Conservation (phyloP, 2,888 invertebrate species). For the Chrysolina haemoptera region DNA sequence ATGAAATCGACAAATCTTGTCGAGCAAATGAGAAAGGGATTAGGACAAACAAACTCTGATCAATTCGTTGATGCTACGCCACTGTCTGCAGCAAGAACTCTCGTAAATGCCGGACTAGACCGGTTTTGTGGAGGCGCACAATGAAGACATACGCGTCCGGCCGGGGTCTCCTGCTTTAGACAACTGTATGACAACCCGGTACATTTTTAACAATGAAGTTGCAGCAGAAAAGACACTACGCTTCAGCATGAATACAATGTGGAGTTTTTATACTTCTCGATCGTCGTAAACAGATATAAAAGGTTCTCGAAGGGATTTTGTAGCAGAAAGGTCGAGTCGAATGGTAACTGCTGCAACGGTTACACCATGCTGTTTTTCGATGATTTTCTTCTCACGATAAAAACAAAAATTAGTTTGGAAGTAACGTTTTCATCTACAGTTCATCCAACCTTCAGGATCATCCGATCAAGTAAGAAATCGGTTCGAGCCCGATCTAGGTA, state of each 20-base stretch:
- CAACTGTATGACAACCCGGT: conserved; percentile 51
- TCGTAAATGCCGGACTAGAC: conserved; percentile 46
- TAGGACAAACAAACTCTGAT: too few species aligned
- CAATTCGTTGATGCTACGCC: not conserved
- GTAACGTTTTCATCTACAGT: too few species aligned
- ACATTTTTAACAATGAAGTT: conserved; percentile 29
- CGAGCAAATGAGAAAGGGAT: too few species aligned
- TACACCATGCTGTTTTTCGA: too few species aligned
- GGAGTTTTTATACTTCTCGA: conserved; percentile 21
- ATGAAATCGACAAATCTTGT: too few species aligned
- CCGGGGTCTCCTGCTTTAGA: conserved; percentile 46
- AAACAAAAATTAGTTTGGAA: too few species aligned
- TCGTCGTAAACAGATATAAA: conserved; percentile 15
- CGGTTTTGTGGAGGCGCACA: conserved; percentile 51
- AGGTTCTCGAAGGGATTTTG: not conserved
- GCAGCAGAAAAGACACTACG: conserved; percentile 20
- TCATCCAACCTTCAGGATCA: too few species aligned
- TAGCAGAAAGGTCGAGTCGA: not conserved
- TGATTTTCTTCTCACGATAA: too few species aligned
- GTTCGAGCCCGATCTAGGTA: too few species aligned
- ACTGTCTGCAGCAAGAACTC: not conserved
- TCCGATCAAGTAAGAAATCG: too few species aligned
- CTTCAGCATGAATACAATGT: conserved; percentile 27
- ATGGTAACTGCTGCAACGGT: not conserved
- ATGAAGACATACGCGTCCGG: conserved; percentile 55